Evolutionary conservation across 2,797 vertebrate species (phyloP), one percentile per base, ranked within the genome.

Genomic region (Melopsittacus undulatus): DNA sequence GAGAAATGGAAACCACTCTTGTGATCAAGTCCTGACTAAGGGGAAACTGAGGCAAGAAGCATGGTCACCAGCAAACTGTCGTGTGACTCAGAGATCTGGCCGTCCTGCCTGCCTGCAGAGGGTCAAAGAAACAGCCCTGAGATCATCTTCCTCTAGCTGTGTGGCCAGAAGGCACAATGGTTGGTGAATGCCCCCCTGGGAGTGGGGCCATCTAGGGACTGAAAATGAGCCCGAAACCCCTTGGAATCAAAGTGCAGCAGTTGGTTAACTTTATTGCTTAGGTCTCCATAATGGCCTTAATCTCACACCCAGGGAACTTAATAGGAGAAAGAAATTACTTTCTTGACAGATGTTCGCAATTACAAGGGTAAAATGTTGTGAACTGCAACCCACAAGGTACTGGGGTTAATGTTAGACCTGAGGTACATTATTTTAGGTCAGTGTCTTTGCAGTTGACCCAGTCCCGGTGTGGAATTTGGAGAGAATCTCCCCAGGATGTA

Each of bases 291-390:
- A 67, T 67, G 83, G 75, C 45, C 61, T 87, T 66, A 77, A 5
- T 87, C 62, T 85, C 79, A 68, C 27, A 83, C 30, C 20, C 20
- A 64, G 43, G 52, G 43, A 87, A 36, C 20, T 29, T 89, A 77
- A 91, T 43, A 10, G 56, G 51, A 91, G 19, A 51, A 84, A 79
- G 46, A 83, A 96, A 94, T 90, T 76, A 73, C 40, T 80, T 94
- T 61, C 81, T 76, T 84, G 91, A 88, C 67, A 94, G 64, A 45
- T 87, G 83, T 61, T 96, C n/a, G 18, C 70, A 76, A 72, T 88
- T 48, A 36, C 49, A 51, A 0, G 1, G 56, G 83, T 49, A 64
- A 88, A 91, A 74, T 63, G 59, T 52, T 87, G 67, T 78, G 75
- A 95, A 84, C 85, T 79, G n/a, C 0, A 9, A 83, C 46, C 43